Base-by-base conservation (phyloP, 2,797 vertebrate species). In the Thamnophis elegans region DNA sequence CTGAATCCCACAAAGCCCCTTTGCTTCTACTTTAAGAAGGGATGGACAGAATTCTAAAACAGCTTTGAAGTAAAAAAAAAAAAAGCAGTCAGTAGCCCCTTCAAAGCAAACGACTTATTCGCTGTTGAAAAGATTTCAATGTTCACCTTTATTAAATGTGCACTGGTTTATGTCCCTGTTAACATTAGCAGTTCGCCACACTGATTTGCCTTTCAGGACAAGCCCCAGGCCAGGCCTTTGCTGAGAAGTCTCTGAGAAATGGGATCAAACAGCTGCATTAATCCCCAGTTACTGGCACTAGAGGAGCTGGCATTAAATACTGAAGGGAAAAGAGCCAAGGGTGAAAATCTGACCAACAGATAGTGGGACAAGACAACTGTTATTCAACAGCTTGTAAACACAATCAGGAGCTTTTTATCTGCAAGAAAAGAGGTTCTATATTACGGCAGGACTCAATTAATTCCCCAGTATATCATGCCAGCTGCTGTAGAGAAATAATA, bases 221-320 rank as follows among this genome's bases (percentile, higher is more conserved):
- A 93, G 95, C 91, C 92, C 96, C 32, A 78, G 96, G 95, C 94
- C 93, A 91, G 88, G 93, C 92, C 94, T 94, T 62, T 94, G 90
- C 93, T 88, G 91, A 94, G 93, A 54, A 91, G 87, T 91, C 95
- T 93, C 92, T 92, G 95, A 96, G 95, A 97, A 97, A 96, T 94
- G 96, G 97, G 95, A 97, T 94, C 97, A 96, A 96, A 95, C 97
- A 97, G 97, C 97, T 96, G 96, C 96, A 96, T 90, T 97, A 96
- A 97, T 97, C 97, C 96, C 96, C 95, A 93, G 96, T 97, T 97
- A 96, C 96, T 90, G 92, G 87, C 91, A 92, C 92, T 91, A 89
- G 91, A 93, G 42, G 95, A 95, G 16, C 94, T 42, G 94, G 95
- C 94, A 92, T 36, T 42, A 92, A 92, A 87, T 85, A 85, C 73